These are phyloP conservation scores for Zosterops hypoxanthus DNA, from an alignment of 2,113 vertebrate species.

Conservation along the genomic window DNA sequence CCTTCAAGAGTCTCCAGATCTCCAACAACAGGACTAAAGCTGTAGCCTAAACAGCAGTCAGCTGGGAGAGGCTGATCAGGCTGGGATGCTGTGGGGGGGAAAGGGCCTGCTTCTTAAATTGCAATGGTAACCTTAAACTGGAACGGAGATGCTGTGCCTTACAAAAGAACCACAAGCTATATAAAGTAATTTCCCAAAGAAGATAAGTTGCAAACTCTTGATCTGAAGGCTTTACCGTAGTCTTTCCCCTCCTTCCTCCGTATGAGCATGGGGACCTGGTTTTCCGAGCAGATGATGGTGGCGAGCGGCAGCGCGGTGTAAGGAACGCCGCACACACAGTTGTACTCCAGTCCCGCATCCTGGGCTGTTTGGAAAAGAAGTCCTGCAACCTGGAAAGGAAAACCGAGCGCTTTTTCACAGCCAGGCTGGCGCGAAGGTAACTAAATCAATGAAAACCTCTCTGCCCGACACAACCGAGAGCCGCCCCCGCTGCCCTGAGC, in stretches of 20 bases:
- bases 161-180: background rate
- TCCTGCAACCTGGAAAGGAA: conserved; percentile 76
- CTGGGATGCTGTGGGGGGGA: accelerated
- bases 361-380: conserved; percentile 80
- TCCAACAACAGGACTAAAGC: background rate
- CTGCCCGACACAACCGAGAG: accelerated
- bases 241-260: conserved; percentile 91
- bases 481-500: accelerated
- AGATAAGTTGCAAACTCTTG: background rate
- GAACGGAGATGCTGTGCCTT: accelerated
- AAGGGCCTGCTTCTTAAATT: background rate
- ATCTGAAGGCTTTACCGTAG: conserved; percentile 79
- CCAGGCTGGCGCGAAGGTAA: accelerated
- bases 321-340: conserved; percentile 88
- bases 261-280: conserved; percentile 90
- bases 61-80: background rate
- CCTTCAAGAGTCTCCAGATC: background rate
- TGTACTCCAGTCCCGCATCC: conserved; percentile 72
- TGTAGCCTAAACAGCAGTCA: too few species aligned
- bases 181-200: background rate
- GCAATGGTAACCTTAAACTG: background rate
- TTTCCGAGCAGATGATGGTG: conserved; percentile 82
- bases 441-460: accelerated
- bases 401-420: background rate
- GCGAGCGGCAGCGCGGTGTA: conserved; percentile 93